A percentile compares a stretch with the other conserved stretches of the same genome.
Conservation (phyloP, 2,113 vertebrate genomes). For the Phalacrocorax brasilianus region DNA sequence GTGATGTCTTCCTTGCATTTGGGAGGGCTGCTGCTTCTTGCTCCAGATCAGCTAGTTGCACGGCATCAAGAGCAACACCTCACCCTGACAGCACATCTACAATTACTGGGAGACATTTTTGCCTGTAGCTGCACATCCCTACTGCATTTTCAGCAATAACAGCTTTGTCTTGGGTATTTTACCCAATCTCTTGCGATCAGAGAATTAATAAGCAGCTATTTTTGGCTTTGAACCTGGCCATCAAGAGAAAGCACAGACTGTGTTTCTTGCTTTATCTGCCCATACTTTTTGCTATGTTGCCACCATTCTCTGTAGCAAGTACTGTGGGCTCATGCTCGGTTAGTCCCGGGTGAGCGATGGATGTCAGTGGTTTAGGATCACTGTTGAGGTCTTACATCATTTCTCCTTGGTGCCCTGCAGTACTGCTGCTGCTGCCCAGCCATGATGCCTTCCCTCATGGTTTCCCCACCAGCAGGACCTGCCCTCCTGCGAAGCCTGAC, state of each 20-base stretch:
- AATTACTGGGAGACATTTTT: background rate
- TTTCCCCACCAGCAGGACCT: background rate
- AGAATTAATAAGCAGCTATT: background rate
- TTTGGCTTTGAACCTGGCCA: background rate
- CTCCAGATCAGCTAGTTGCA: background rate
- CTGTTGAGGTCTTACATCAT: background rate
- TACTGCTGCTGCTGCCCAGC: background rate
- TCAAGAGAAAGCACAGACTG: background rate
- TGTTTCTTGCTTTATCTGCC: background rate
- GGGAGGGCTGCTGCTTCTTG: background rate
- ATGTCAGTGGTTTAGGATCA: background rate
- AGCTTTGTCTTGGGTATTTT: background rate
- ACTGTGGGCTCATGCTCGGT: fast-evolving
- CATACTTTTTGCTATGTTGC: background rate
- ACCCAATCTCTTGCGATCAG: background rate
- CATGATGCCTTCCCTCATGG: fast-evolving
- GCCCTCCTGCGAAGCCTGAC: background rate
- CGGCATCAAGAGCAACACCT: fast-evolving
- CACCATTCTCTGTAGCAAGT: background rate
- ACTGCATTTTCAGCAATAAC: background rate
- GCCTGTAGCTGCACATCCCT: background rate
- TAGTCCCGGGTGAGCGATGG: background rate
- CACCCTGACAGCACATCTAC: background rate
- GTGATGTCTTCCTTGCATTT: background rate
- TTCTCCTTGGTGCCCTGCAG: background rate